Conservation (phyloP, 2,113 vertebrate genomes). For the Guaruba guarouba region DNA sequence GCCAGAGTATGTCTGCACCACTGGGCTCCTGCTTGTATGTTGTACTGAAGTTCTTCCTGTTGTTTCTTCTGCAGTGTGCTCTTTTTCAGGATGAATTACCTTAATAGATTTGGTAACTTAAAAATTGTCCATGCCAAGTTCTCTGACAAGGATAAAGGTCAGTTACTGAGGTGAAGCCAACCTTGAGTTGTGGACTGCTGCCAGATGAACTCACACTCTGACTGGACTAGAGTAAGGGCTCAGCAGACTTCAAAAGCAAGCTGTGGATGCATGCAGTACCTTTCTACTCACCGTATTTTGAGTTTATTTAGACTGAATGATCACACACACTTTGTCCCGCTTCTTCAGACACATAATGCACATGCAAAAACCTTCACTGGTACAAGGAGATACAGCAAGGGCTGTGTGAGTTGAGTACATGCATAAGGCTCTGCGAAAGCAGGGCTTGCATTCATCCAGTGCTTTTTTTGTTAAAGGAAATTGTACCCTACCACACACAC, state of each 20-base stretch:
- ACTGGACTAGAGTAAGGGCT: not conserved
- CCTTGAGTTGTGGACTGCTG: not conserved
- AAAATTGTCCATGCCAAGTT: not conserved
- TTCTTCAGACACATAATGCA: not conserved
- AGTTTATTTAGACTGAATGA: not conserved
- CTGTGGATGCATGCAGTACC: not conserved
- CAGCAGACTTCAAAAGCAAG: not conserved
- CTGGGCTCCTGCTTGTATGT: not conserved
- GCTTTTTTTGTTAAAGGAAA: not conserved
- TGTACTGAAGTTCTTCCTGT: not conserved
- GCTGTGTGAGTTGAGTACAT: not conserved
- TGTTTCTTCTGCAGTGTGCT: not conserved
- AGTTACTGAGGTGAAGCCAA: not conserved
- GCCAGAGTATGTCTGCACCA: not conserved
- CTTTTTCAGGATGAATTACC: not conserved
- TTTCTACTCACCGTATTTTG: not conserved
- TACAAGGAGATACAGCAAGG: not conserved
- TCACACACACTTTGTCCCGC: not conserved
- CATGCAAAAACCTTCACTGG: rapidly evolving
- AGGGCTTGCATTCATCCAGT: not conserved
- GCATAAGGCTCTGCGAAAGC: not conserved
- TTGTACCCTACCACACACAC: not conserved
- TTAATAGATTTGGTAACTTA: not conserved
- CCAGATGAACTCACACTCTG: not conserved
- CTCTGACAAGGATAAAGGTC: not conserved